Conservation (phyloP, 2,888 invertebrate genomes). For the Netelia inedita region DNA sequence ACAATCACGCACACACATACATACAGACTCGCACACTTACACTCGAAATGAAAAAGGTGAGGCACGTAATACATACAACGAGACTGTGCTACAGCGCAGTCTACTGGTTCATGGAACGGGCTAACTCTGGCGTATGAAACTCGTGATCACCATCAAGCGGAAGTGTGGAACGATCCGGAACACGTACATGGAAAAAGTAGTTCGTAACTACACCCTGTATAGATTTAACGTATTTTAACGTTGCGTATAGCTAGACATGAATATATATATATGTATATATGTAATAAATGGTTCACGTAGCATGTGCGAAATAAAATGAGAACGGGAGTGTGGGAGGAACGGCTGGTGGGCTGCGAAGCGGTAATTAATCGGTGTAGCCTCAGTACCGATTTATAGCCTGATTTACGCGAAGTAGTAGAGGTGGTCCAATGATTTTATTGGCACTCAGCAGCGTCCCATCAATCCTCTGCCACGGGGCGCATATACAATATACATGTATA, state of each 20-base stretch:
- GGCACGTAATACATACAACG: slow-evolving; percentile 41
- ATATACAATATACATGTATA: slow-evolving; percentile 16
- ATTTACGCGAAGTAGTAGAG: slow-evolving; percentile 64
- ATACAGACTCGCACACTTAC: not conserved
- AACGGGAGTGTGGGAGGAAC: not conserved
- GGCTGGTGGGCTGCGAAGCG: slow-evolving; percentile 44
- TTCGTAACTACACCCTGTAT: not conserved
- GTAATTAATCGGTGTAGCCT: slow-evolving; percentile 77
- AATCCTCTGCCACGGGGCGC: slow-evolving; percentile 68
- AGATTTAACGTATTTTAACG: slow-evolving; percentile 1
- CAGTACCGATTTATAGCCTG: slow-evolving; percentile 76
- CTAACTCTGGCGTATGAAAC: slow-evolving; percentile 5
- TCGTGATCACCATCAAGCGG: not conserved
- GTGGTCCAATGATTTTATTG: slow-evolving; percentile 76
- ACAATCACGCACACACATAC: slow-evolving; percentile 11
- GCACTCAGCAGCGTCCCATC: slow-evolving; percentile 76
- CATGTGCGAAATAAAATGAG: not conserved
- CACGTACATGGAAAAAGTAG: not conserved
- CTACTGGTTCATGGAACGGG: slow-evolving; percentile 11
- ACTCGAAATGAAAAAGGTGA: slow-evolving; percentile 36
- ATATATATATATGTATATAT: not conserved
- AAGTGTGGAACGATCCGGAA: not conserved
- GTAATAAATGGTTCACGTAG: slow-evolving; percentile 20
- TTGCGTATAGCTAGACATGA: not conserved
- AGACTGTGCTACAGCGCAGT: slow-evolving; percentile 20